phyloP scores from a whole-genome alignment of 2,113 vertebrate species.

The Synchiropus splendidus region DNA sequence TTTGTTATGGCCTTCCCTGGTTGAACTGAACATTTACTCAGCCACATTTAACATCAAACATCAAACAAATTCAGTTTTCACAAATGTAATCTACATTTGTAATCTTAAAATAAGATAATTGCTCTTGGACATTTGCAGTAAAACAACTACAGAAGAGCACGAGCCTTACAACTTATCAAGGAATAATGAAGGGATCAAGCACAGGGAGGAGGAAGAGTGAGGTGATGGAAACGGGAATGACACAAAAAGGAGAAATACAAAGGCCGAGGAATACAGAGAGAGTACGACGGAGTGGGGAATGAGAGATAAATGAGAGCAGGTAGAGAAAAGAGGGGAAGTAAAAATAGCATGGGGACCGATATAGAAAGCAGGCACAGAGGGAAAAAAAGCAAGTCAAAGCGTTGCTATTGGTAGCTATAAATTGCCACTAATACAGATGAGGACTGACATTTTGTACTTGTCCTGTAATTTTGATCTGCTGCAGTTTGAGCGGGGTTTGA shows the following conservation, averaged over 20 bases:
- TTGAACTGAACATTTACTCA: neutral
- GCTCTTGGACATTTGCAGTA: too few relatives aligned
- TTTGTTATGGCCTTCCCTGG: conserved; percentile 24
- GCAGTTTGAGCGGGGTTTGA: conserved; percentile 48
- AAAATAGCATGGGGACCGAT: conserved; percentile 33
- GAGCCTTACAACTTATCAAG: too few relatives aligned
- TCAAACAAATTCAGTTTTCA: too few relatives aligned
- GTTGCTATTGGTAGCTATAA: conserved; percentile 63
- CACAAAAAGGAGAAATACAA: conserved; percentile 57
- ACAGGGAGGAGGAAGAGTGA: conserved; percentile 35
- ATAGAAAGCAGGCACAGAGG: conserved; percentile 54
- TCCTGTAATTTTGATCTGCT: conserved; percentile 57
- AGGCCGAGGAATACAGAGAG: conserved; percentile 41
- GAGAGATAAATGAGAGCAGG: conserved; percentile 66
- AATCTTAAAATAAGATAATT: too few relatives aligned
- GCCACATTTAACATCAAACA: too few relatives aligned
- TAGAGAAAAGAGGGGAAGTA: conserved; percentile 60
- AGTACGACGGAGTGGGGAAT: conserved; percentile 45
- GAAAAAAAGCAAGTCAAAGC: conserved; percentile 39
- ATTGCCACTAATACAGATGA: conserved; percentile 62
- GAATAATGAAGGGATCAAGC: conserved; percentile 1
- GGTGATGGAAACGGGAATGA: conserved; percentile 51
- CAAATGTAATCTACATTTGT: too few relatives aligned
- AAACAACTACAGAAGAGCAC: too few relatives aligned
- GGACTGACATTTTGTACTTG: conserved; percentile 61